These are phyloP conservation scores for Cephalotes varians DNA, from an alignment of 2,888 invertebrate genomes.

Conservation along the genomic window DNA sequence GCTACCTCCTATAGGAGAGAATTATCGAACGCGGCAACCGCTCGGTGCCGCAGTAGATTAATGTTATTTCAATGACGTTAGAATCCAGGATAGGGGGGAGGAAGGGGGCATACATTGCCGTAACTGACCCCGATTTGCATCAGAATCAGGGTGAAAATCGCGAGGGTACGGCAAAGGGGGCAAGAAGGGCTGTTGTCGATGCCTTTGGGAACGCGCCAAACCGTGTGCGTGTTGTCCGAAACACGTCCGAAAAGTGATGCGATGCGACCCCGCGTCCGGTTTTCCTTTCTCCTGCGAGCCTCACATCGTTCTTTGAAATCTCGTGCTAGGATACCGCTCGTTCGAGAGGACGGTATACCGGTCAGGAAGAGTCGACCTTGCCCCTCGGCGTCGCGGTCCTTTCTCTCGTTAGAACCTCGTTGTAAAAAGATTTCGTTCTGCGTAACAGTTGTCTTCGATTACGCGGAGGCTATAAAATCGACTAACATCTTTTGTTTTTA, in stretches of 20 bases:
- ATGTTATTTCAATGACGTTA: conserved; percentile 80
- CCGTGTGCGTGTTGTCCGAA: conserved; percentile 74
- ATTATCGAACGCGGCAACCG: conserved; percentile 79
- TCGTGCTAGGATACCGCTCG: conserved; percentile 68
- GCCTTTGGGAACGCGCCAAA: conserved; percentile 78
- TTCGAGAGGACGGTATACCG: conserved; percentile 63
- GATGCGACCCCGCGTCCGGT: conserved; percentile 66
- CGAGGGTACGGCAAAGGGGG: conserved; percentile 60
- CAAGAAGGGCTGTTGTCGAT: conserved; percentile 36
- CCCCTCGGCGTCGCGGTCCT: conserved; percentile 24
- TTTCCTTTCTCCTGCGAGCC: conserved; percentile 47
- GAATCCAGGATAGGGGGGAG: conserved; percentile 41
- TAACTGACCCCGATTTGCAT: conserved; percentile 82
- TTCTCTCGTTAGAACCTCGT: conserved; percentile 39
- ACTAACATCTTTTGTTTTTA: background rate
- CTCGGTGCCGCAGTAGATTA: conserved; percentile 80
- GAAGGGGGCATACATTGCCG: conserved; percentile 63
- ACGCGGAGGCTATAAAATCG: background rate
- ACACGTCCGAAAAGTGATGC: conserved; percentile 62
- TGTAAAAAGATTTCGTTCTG: conserved; percentile 23
- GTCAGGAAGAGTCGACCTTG: conserved; percentile 58
- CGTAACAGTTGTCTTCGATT: conserved; percentile 23
- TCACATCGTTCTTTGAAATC: conserved; percentile 62
- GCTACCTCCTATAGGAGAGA: conserved; percentile 29
- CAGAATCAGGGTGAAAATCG: conserved; percentile 77